These are phyloP conservation scores for Bombus superbus DNA, from an alignment of 1,140 invertebrate species.

Conservation along the genomic window DNA sequence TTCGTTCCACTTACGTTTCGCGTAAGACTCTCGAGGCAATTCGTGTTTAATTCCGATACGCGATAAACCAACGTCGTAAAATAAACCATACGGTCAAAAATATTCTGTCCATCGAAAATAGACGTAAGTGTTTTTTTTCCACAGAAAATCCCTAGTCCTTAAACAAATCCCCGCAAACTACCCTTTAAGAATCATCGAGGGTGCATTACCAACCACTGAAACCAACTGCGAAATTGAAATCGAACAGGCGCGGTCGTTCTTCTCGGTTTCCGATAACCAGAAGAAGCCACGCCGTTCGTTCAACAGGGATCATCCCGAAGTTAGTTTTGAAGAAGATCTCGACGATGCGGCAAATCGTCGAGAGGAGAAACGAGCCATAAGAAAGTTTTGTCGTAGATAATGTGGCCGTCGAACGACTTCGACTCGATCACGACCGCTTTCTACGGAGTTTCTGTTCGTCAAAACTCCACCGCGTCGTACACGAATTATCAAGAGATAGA, in stretches of 20 bases:
- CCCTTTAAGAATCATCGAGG: neutral
- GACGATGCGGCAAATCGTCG: slow-evolving; percentile 22
- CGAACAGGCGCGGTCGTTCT: neutral
- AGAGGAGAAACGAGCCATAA: slow-evolving; percentile 31
- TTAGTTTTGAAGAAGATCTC: slow-evolving; percentile 12
- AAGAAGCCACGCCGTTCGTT: neutral
- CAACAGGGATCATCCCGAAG: slow-evolving; percentile 4
- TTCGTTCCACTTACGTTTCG: too few species aligned
- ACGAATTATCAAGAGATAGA: slow-evolving; percentile 42
- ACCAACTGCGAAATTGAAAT: neutral
- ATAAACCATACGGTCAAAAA: too few species aligned
- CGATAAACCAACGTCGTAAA: too few species aligned
- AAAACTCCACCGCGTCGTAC: neutral
- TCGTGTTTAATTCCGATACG: too few species aligned
- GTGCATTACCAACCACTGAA: neutral
- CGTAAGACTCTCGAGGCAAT: too few species aligned
- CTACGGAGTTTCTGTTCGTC: neutral
- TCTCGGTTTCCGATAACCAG: neutral
- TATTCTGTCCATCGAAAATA: too few species aligned
- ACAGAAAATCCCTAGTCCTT: too few species aligned
- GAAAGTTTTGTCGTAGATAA: slow-evolving; percentile 50
- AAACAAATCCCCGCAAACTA: neutral
- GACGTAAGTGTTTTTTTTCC: too few species aligned
- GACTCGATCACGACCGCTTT: neutral
- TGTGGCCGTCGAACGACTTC: slow-evolving; percentile 21